These are phyloP conservation scores for Antedon mediterranea DNA, from an alignment of 53 echinoderm and acorn worm species.

Conservation along the genomic window DNA sequence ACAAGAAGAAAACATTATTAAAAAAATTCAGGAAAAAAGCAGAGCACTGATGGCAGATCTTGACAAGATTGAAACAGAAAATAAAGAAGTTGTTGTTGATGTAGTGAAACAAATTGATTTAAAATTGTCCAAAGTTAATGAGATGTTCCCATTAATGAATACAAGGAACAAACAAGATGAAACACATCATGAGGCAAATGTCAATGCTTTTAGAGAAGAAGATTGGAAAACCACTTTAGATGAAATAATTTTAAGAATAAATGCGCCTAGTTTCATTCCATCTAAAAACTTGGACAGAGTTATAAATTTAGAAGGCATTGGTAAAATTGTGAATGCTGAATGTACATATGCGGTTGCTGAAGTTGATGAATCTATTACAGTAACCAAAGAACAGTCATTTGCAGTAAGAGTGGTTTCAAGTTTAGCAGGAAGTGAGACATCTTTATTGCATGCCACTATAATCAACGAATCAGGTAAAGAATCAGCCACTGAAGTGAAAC, in stretches of 20 bases:
- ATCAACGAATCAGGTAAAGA: neutral
- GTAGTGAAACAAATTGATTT: neutral
- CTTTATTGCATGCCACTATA: neutral
- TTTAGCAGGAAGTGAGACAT: neutral
- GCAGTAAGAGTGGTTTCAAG: neutral
- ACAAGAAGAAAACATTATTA: neutral
- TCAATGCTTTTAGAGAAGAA: neutral
- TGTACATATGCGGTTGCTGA: neutral
- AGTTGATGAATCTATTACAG: neutral
- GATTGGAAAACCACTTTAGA: neutral
- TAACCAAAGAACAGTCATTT: neutral
- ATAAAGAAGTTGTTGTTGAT: neutral
- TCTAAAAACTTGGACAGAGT: neutral
- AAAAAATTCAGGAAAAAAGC: neutral
- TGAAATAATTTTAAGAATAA: neutral
- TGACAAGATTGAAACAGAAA: neutral
- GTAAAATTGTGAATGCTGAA: neutral
- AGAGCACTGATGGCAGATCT: neutral
- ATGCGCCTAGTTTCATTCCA: neutral
- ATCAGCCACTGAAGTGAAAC: neutral
- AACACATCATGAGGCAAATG: neutral
- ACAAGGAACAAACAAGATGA: neutral
- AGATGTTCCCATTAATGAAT: neutral
- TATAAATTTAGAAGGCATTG: neutral
- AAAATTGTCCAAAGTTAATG: neutral